Evolutionary conservation across 2,888 invertebrate genomes (phyloP).

Genomic region (Drosophila emarginata): DNA sequence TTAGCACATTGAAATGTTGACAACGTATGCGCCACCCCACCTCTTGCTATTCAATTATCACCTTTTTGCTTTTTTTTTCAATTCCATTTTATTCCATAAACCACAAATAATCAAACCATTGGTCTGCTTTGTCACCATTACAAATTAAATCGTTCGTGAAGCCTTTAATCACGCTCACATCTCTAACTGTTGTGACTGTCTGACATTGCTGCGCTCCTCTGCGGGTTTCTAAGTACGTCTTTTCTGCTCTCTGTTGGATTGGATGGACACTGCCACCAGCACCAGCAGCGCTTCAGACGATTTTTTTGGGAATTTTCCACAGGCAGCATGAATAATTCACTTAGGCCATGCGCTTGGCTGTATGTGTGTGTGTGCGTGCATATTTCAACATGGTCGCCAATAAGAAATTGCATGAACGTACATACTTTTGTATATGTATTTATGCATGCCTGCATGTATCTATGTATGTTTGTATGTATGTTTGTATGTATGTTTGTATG

Average conservation of each 20-base stretch:
- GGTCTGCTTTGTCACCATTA: too few species aligned
- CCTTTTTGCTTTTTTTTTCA: background rate
- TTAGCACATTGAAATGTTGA: background rate
- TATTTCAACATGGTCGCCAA: slow-evolving; percentile 69
- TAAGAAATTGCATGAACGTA: slow-evolving; percentile 74
- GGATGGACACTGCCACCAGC: slow-evolving; percentile 39
- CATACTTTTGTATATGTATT: slow-evolving; percentile 4
- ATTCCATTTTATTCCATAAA: background rate
- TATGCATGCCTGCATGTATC: slow-evolving; percentile 44
- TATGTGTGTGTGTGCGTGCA: slow-evolving; percentile 14
- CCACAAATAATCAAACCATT: background rate
- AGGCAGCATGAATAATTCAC: slow-evolving; percentile 75
- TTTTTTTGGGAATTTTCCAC: slow-evolving; percentile 76
- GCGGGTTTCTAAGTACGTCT: slow-evolving; percentile 2
- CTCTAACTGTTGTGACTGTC: background rate
- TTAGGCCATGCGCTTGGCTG: slow-evolving; percentile 50
- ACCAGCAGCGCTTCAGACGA: slow-evolving; percentile 69
- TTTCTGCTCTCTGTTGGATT: background rate
- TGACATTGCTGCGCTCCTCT: background rate
- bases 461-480: slow-evolving; percentile 37
- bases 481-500: slow-evolving; percentile 16
- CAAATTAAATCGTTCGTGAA: background rate
- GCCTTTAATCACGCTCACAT: slow-evolving; percentile 2
- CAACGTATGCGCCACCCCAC: background rate
- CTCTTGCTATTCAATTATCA: background rate